Evolutionary conservation across 2,888 invertebrate genomes (phyloP).

Genomic region (Phorcus lineatus): DNA sequence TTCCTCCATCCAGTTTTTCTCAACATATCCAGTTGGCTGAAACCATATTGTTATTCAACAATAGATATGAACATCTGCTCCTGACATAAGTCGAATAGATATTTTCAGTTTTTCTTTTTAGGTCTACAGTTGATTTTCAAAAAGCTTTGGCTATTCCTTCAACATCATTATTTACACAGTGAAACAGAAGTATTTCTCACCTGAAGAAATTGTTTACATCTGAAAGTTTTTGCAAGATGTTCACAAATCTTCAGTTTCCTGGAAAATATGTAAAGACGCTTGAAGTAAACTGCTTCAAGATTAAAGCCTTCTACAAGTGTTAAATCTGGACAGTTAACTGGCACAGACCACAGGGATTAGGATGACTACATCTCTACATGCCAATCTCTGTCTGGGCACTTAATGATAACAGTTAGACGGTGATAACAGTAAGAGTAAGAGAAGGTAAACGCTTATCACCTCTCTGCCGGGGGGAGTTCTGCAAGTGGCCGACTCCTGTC

Average conservation of each 20-base stretch:
- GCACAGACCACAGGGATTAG: not conserved
- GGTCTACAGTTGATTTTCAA: not conserved
- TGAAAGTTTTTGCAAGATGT: slow-evolving; percentile 53
- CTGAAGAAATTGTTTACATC: slow-evolving; percentile 44
- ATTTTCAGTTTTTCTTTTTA: too few species aligned
- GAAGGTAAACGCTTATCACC: slow-evolving; percentile 35
- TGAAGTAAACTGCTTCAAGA: not conserved
- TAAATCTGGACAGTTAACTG: too few species aligned
- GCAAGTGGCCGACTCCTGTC: slow-evolving; percentile 59
- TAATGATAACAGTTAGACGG: not conserved
- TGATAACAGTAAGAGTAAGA: too few species aligned
- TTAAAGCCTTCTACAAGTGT: too few species aligned
- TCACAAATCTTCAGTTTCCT: slow-evolving; percentile 45
- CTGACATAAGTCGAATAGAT: not conserved
- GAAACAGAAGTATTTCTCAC: slow-evolving; percentile 3
- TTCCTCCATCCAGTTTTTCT: slow-evolving; percentile 76
- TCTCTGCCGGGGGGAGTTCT: slow-evolving; percentile 48
- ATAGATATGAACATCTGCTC: too few species aligned
- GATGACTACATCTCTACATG: not conserved
- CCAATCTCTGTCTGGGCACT: not conserved
- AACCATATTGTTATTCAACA: slow-evolving; percentile 17
- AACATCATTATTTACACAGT: not conserved
- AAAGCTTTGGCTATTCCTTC: not conserved
- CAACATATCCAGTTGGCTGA: slow-evolving; percentile 70
- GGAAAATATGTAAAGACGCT: slow-evolving; percentile 18